Evolutionary conservation across 2,797 vertebrate genomes (phyloP).

Genomic region (Enteromius unitaeniatus): DNA sequence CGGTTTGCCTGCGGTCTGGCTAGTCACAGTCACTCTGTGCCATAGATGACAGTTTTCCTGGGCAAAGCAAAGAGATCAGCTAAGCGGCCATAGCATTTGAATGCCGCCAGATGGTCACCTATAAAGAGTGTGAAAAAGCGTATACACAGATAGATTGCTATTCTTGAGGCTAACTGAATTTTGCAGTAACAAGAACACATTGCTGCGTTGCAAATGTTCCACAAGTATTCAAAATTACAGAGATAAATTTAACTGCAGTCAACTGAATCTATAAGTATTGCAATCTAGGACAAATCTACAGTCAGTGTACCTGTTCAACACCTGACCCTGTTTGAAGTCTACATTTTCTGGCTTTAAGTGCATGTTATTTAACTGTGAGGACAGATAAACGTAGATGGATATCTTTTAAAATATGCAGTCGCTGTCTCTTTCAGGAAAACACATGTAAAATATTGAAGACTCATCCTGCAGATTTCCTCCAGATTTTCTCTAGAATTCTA

Average conservation of each 20-base stretch:
- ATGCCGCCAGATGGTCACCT: constrained; percentile 54
- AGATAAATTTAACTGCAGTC: not conserved
- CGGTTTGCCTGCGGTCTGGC: constrained; percentile 30
- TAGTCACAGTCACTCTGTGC: constrained; percentile 35
- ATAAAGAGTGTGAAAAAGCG: constrained; percentile 33
- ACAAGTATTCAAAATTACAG: not conserved
- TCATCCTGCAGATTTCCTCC: not conserved
- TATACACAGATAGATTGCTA: constrained; percentile 34
- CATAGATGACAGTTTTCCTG: constrained; percentile 39
- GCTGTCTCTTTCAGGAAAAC: not conserved
- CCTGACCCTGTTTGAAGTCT: not conserved
- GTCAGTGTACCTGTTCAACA: not conserved
- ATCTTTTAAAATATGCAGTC: not conserved
- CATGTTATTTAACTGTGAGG: not conserved
- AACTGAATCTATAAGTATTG: constrained; percentile 21
- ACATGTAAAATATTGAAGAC: not conserved
- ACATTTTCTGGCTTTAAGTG: not conserved
- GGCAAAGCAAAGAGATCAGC: constrained; percentile 34
- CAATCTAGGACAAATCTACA: not conserved
- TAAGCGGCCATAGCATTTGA: constrained; percentile 29
- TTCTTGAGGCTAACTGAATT: constrained; percentile 36
- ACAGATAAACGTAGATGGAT: not conserved
- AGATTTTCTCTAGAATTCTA: not conserved
- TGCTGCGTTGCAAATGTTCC: constrained; percentile 18
- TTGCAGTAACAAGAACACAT: constrained; percentile 31